phyloP scores from a whole-genome alignment of 53 echinoderm and acorn worm genomes.

The Hippasteria phrygiana region DNA sequence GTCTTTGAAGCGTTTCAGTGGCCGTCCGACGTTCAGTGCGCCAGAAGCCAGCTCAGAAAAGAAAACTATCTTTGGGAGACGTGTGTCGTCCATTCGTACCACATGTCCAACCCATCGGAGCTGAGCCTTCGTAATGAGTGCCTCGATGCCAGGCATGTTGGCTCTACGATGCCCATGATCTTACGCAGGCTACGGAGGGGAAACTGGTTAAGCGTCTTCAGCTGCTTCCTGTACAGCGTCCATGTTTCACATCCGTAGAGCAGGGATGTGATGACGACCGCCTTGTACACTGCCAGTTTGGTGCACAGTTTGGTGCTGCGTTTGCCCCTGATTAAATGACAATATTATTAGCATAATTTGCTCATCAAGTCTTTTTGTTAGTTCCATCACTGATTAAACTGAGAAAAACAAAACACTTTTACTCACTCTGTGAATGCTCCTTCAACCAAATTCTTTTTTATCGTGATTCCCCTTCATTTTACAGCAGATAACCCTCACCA shows the following conservation, averaged over 20 bases:
- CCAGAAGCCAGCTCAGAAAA: constrained; percentile 15
- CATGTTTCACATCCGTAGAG: constrained; percentile 1
- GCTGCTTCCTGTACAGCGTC: not conserved
- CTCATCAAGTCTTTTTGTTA: too few relatives aligned
- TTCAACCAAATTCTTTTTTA: too few relatives aligned
- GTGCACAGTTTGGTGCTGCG: not conserved
- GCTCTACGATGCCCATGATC: not conserved
- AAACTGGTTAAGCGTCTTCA: constrained; percentile 10
- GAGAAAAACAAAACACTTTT: too few relatives aligned
- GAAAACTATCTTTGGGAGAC: constrained; percentile 16
- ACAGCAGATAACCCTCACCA: too few relatives aligned
- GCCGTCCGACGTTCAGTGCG: not conserved
- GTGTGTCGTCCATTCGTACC: constrained; percentile 3
- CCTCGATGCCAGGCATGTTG: not conserved
- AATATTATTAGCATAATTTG: too few relatives aligned
- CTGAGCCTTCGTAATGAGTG: not conserved
- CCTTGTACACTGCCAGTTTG: constrained; percentile 21
- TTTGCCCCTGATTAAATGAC: too few relatives aligned
- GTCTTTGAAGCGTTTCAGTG: constrained; percentile 22
- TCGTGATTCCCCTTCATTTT: too few relatives aligned
- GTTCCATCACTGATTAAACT: too few relatives aligned
- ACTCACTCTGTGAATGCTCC: too few relatives aligned
- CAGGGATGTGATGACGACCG: not conserved
- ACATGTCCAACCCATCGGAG: constrained; percentile 2
- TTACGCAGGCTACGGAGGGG: constrained; percentile 14